phyloP scores from a whole-genome alignment of 2,797 vertebrate genomes.

The Chelmon rostratus region DNA sequence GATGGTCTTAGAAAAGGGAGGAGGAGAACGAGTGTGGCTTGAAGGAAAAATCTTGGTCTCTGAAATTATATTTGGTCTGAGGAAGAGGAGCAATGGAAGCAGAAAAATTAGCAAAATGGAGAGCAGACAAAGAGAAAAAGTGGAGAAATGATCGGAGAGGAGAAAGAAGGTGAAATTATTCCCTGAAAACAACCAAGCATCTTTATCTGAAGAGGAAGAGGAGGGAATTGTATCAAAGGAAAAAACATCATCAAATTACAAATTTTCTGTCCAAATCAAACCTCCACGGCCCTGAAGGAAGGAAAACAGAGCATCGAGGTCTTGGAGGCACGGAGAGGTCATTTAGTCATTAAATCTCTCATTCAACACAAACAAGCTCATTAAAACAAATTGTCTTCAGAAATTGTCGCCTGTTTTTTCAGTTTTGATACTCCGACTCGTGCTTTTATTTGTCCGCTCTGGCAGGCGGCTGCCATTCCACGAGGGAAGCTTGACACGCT shows the following conservation, averaged over 20 bases:
- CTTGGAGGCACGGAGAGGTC: neutral
- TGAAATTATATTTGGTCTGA: slow-evolving; percentile 40
- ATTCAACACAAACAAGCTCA: slow-evolving; percentile 1
- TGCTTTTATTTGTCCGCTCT: neutral
- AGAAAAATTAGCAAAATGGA: neutral
- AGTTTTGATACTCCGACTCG: neutral
- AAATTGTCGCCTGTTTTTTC: neutral
- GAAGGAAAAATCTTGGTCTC: slow-evolving; percentile 11
- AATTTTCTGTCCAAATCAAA: slow-evolving; percentile 11
- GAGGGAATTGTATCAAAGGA: neutral
- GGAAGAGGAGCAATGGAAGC: neutral
- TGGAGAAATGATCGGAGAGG: neutral
- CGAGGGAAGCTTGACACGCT: neutral
- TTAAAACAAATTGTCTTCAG: neutral
- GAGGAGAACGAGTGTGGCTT: slow-evolving; percentile 8
- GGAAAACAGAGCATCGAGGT: neutral
- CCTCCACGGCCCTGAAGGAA: neutral
- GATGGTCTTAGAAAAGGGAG: slow-evolving; percentile 13
- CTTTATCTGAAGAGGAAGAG: neutral
- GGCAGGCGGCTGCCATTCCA: neutral
- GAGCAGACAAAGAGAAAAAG: neutral
- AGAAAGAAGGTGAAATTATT: neutral
- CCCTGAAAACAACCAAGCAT: neutral
- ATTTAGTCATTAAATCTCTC: slow-evolving; percentile 1
- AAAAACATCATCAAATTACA: neutral